Evolutionary conservation across 2,113 vertebrate species (phyloP).

Genomic region (Antechinus stuartii): DNA sequence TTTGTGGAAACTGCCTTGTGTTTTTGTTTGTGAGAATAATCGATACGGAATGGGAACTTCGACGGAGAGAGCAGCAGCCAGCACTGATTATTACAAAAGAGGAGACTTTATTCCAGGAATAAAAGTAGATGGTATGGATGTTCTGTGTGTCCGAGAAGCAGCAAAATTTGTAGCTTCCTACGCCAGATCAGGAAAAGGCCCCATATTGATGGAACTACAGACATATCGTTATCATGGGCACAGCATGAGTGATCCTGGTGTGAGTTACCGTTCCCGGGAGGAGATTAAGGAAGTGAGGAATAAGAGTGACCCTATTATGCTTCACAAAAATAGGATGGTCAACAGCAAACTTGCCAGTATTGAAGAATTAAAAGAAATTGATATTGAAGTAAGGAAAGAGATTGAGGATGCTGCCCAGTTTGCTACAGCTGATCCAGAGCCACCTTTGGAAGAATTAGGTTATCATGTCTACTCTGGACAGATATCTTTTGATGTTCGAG

Average conservation of each 20-base stretch:
- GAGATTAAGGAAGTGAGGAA: constrained; percentile 99
- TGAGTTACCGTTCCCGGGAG: constrained; percentile 98
- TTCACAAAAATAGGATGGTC: constrained; percentile 97
- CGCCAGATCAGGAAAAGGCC: constrained; percentile 84
- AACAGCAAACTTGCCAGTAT: constrained; percentile 94
- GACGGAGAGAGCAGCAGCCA: constrained; percentile 89
- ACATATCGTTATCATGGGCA: constrained; percentile 97
- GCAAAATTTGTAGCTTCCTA: not conserved
- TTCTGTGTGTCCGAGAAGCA: not conserved
- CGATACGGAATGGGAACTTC: constrained; percentile 93
- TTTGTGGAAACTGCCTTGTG: constrained; percentile 93
- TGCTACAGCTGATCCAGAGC: constrained; percentile 97
- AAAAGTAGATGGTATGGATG: not conserved
- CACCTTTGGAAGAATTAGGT: constrained; percentile 93
- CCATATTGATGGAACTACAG: constrained; percentile 94
- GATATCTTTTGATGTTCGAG: constrained; percentile 92
- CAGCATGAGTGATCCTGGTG: constrained; percentile 97
- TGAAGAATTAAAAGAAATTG: constrained; percentile 98
- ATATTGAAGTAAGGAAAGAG: constrained; percentile 95
- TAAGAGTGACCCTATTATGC: constrained; percentile 97
- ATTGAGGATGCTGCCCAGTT: constrained; percentile 96
- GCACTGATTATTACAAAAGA: constrained; percentile 89
- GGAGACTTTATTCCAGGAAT: constrained; percentile 86
- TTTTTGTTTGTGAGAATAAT: constrained; percentile 98
- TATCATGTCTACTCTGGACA: constrained; percentile 91